Base-by-base conservation (phyloP, 2,113 vertebrate species). In the Siniperca knerii region DNA sequence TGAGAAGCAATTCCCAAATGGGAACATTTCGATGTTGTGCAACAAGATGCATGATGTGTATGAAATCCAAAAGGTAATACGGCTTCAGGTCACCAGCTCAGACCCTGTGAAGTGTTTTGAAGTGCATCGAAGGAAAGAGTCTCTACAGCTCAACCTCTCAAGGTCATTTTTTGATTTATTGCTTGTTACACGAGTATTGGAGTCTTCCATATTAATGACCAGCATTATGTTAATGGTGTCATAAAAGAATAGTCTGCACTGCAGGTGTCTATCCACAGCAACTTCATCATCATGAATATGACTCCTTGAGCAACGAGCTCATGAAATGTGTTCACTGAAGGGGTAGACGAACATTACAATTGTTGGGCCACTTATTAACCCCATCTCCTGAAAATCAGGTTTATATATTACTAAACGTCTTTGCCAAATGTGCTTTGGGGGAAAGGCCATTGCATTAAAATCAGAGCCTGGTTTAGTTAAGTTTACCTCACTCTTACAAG, bases 191-290 rank as follows among this genome's bases (percentile, higher is more conserved):
- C 58, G 64, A 1, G 2, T 78, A 86, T 85, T 42, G 9, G 57
- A 81, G 61, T 74, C 44, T 83, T 84, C 65, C 85, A 88, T 88
- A 88, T 86, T 89, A 86, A 86, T 80, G 85, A 84, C 68, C 37
- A 25, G 81, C 58, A 52, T 86, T 85, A 87, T 84, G 77, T 69
- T 84, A 82, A 90, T 78, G 35, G 40, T 1, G 13, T 61, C 62
- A 85, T 73, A 74, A 83, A 79, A 73, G 66, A 83, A 73, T 25
- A 8, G 44, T 37, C 75, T 4, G 60, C 86, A 7, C 82, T 81
- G 82, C 82, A 83, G 88, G 82, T 79, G 73, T 83, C 76, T 60
- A 66, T 72, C 77, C 35, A n/a, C 40, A 73, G 66, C 72, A 52
- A 67, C 68, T 82, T 74, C n/a, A 67, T 70, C 85, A 50, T 64